These are phyloP conservation scores for Rhizoglyphus robini DNA, from an alignment of 1,140 invertebrate genomes.

Conservation along the genomic window DNA sequence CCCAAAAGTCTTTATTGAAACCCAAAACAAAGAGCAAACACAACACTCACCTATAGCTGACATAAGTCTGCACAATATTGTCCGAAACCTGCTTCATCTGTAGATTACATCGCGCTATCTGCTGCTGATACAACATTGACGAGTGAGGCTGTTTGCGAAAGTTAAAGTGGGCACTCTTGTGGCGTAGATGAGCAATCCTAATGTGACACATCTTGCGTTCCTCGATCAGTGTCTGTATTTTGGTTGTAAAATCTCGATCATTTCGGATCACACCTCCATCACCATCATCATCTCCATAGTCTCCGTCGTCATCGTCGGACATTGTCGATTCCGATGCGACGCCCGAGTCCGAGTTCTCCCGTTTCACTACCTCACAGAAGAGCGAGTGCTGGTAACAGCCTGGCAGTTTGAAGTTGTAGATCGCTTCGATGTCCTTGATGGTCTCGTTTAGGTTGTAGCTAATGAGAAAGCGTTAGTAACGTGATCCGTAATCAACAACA, in stretches of 20 bases:
- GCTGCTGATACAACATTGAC: neutral
- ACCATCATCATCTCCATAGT: neutral
- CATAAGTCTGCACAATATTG: neutral
- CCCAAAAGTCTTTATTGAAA: too few relatives aligned
- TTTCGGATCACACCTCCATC: neutral
- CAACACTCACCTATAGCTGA: neutral
- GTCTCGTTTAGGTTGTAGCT: constrained; percentile 7
- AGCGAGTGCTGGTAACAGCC: neutral
- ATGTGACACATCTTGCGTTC: neutral
- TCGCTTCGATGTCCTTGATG: constrained; percentile 6
- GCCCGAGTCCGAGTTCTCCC: neutral
- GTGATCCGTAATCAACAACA: neutral
- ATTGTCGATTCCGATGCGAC: neutral
- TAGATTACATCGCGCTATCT: neutral
- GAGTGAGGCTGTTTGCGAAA: neutral
- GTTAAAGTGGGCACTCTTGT: neutral
- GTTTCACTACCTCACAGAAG: constrained; percentile 6
- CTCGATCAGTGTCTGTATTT: neutral
- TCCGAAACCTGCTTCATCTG: neutral
- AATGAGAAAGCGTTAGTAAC: neutral
- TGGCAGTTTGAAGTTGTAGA: constrained; percentile 1
- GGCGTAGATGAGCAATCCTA: neutral
- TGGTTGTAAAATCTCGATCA: neutral
- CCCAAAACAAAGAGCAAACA: neutral
- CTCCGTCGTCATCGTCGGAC: neutral